Evolutionary conservation across 2,113 vertebrate species (phyloP), one percentile per base, ranked within the genome.

Genomic region (Nipponia nippon): DNA sequence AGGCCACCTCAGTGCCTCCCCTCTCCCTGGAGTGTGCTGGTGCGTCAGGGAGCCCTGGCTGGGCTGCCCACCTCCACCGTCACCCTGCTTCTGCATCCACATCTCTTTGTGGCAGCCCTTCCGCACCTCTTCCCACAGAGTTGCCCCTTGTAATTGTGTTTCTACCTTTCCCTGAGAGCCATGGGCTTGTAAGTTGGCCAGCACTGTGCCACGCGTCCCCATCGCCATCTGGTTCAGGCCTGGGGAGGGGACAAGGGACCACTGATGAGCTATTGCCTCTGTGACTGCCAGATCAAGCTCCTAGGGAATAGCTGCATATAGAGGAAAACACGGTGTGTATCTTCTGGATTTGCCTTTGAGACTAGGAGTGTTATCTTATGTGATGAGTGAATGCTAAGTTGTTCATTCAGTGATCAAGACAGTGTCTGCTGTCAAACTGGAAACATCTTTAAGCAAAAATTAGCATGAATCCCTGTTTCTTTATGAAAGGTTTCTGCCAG

Each of bases 1-100:
- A 25, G 11, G 17, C n/a, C 20, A 25, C 13, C 19, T 8, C 5
- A n/a, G 10, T 32, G 29, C 14, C 5, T 50, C 19, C 17, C 6
- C 26, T 56, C 23, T 22, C 10, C 36, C 15, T 29, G 16, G 32
- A 65, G 29, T 1, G 1, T 46, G 7, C 16, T 32, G 29, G 14
- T 55, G 36, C 4, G 1, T 1, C 4, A 4, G 10, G 13, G n/a
- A 75, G 7, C 36, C 42, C 42, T 76, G 42, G 4, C 9, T 75
- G 47, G 10, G 17, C 18, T 65, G 25, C 13, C 9, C 0, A 0
- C 18, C 16, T 56, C 25, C 8, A 13, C 15, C 19, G 12, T 71
- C 18, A 26, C 1, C 0, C 18, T 62, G 26, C 50, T 73, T 66
- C 50, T 83, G 18, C 56, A 65, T 19, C 18, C 1, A 0, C 27